These are phyloP conservation scores for Nematopogon swammerdamellus DNA, from an alignment of 2,888 invertebrate genomes.

Conservation along the genomic window DNA sequence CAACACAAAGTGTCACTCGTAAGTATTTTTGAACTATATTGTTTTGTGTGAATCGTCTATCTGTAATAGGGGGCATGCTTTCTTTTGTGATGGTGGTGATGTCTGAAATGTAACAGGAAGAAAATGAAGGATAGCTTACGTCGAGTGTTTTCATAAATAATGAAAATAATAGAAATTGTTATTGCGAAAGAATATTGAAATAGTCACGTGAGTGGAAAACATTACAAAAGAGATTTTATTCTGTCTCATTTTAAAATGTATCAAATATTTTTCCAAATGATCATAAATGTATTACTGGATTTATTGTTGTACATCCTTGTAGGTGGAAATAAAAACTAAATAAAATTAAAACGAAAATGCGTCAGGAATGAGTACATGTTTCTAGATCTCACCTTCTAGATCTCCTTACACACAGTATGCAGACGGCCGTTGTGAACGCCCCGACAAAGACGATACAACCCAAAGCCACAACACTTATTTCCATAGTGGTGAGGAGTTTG, in stretches of 20 bases:
- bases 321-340: too few species aligned
- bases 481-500: conserved; percentile 62
- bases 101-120: conserved; percentile 39
- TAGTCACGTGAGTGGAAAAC: too few species aligned
- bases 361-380: too few species aligned
- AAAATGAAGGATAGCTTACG: conserved; percentile 26
- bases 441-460: conserved; percentile 80
- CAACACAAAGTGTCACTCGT: neutral
- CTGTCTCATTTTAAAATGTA: too few species aligned
- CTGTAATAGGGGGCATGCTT: conserved; percentile 36
- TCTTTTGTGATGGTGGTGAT: conserved; percentile 36
- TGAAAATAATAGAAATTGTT: too few species aligned
- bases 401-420: conserved; percentile 68
- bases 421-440: conserved; percentile 74
- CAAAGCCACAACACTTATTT: conserved; percentile 76
- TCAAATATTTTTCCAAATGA: too few species aligned
- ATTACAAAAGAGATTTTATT: too few species aligned
- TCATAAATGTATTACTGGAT: too few species aligned
- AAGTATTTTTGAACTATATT: neutral
- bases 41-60: neutral
- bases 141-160: conserved; percentile 5
- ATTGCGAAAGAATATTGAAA: too few species aligned
- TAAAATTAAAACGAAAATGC: too few species aligned
- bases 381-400: conserved; percentile 57
- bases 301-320: too few species aligned